A percentile compares a stretch with the other conserved stretches of the same genome.
Conservation (phyloP, 2,888 invertebrate species). For the Ophioninae sp. region DNA sequence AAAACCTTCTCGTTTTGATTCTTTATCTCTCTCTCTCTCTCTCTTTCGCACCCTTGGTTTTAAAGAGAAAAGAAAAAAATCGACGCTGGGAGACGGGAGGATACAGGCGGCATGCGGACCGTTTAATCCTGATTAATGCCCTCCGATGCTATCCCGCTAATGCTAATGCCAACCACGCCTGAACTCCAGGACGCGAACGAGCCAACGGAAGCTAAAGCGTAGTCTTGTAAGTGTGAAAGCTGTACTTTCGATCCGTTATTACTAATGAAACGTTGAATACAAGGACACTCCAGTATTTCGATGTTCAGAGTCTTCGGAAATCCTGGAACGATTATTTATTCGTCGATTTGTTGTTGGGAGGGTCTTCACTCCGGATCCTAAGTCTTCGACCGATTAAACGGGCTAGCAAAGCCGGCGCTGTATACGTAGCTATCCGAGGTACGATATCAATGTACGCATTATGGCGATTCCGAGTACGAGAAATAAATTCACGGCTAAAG, state of each 20-base stretch:
- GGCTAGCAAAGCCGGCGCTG: slow-evolving; percentile 37
- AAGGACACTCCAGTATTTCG: too few relatives aligned
- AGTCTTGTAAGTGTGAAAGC: background rate
- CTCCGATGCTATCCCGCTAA: slow-evolving; percentile 76
- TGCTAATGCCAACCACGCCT: slow-evolving; percentile 74
- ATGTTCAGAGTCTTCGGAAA: too few relatives aligned
- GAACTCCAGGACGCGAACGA: slow-evolving; percentile 59
- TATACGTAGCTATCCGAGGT: background rate
- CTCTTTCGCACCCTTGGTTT: too few relatives aligned
- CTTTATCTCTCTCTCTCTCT: background rate
- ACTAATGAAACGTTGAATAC: too few relatives aligned
- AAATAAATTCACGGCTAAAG: slow-evolving; percentile 26
- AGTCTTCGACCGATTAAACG: slow-evolving; percentile 58
- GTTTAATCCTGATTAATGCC: slow-evolving; percentile 80
- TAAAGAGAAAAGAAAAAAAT: slow-evolving; percentile 38
- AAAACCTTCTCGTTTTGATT: slow-evolving; percentile 54
- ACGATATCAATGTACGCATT: slow-evolving; percentile 4
- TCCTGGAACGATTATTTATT: slow-evolving; percentile 49
- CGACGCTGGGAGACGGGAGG: slow-evolving; percentile 47
- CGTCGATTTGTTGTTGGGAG: slow-evolving; percentile 48
- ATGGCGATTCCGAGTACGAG: slow-evolving; percentile 19
- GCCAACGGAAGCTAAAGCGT: slow-evolving; percentile 51
- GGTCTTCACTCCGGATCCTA: slow-evolving; percentile 44
- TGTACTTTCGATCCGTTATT: too few relatives aligned
- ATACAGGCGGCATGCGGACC: slow-evolving; percentile 65